Percentiles rank a stretch among this genome's conserved stretches.
phyloP scores from a whole-genome alignment of 2,113 vertebrate species.

The Pituophis catenifer region DNA sequence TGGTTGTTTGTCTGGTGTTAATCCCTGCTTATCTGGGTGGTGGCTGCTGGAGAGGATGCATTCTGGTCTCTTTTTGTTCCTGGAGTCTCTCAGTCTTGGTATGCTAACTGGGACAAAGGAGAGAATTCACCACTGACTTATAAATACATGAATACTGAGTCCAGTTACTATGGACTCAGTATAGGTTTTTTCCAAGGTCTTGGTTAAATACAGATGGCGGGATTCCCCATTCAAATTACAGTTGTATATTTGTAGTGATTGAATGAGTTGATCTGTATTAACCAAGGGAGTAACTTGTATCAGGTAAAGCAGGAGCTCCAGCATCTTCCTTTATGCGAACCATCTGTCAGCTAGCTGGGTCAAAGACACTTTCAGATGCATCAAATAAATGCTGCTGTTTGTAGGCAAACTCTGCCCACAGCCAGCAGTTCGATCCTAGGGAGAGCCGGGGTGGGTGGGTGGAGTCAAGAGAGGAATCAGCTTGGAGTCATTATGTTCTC shows the following conservation, averaged over 20 bases:
- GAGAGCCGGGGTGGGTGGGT: too few relatives aligned
- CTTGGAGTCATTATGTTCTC: too few relatives aligned
- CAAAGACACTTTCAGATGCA: not conserved
- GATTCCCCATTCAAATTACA: not conserved
- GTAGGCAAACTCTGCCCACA: too few relatives aligned
- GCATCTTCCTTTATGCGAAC: not conserved
- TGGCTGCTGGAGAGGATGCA: not conserved
- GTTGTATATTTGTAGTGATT: not conserved
- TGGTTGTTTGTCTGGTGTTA: not conserved
- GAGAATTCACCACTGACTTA: not conserved
- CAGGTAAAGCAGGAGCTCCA: not conserved
- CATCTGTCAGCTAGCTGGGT: not conserved
- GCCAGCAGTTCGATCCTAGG: too few relatives aligned
- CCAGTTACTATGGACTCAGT: not conserved
- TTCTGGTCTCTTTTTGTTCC: not conserved
- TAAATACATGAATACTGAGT: too few relatives aligned
- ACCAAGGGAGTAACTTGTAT: not conserved
- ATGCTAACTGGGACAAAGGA: not conserved
- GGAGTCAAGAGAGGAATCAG: too few relatives aligned
- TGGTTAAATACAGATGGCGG: not conserved
- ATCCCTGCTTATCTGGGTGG: not conserved
- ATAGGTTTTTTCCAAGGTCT: not conserved
- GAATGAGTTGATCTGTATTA: not conserved
- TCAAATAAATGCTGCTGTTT: not conserved
- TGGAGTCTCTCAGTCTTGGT: not conserved